phyloP scores from a whole-genome alignment of 2,113 vertebrate genomes.

The Melanerpes formicivorus region DNA sequence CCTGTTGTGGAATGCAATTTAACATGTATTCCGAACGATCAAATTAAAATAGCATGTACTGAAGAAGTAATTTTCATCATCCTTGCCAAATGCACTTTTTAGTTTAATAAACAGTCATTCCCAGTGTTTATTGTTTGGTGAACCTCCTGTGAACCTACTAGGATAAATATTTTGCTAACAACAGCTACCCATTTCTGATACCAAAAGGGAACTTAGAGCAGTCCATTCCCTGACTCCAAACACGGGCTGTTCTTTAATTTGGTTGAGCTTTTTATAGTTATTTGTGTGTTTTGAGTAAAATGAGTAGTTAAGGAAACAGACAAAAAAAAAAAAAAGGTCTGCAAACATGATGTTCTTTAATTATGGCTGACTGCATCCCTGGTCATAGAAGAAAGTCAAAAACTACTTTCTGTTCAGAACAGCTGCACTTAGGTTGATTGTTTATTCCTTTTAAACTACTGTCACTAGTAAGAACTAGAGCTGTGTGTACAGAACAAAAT shows the following conservation, averaged over 20 bases:
- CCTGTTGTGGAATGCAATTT: slow-evolving; percentile 45
- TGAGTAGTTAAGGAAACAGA: not conserved
- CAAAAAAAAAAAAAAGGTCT: not conserved
- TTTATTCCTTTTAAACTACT: not conserved
- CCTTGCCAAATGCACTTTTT: slow-evolving; percentile 1
- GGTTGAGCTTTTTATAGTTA: not conserved
- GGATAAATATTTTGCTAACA: not conserved
- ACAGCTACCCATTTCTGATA: not conserved
- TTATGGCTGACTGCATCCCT: slow-evolving; percentile 2
- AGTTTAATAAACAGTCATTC: not conserved
- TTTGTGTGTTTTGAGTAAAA: slow-evolving; percentile 41
- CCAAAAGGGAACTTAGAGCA: not conserved
- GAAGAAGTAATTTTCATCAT: not conserved
- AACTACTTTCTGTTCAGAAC: not conserved
- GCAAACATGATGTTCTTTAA: not conserved
- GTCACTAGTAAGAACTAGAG: not conserved
- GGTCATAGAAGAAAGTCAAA: not conserved
- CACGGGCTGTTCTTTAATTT: not conserved
- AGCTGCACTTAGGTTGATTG: not conserved
- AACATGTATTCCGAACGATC: not conserved
- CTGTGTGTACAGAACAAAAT: not conserved
- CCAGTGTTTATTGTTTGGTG: not conserved
- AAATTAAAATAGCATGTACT: not conserved
- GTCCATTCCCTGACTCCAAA: not conserved
- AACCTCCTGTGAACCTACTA: not conserved